phyloP scores from a whole-genome alignment of 2,888 invertebrate species.

The Aphidoletes aphidimyza region DNA sequence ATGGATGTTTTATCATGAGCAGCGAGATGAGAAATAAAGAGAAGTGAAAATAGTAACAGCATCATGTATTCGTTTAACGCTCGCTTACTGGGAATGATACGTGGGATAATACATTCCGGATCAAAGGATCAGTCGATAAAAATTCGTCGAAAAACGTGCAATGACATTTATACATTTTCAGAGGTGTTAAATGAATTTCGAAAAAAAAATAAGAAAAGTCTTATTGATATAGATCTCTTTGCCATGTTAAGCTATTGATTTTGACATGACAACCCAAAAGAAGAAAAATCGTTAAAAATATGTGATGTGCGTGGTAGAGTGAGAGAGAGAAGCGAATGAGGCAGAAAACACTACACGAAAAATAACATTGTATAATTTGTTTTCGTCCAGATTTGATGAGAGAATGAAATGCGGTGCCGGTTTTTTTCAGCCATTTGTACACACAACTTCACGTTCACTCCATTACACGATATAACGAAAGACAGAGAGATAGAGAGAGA shows the following conservation, averaged over 20 bases:
- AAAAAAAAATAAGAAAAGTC: slow-evolving; percentile 27
- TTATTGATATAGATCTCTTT: slow-evolving; percentile 43
- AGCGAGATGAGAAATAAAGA: too few relatives aligned
- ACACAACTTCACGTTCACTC: too few relatives aligned
- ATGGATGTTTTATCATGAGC: too few relatives aligned
- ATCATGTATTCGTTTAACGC: too few relatives aligned
- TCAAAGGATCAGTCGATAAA: slow-evolving; percentile 22
- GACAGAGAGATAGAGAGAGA: too few relatives aligned
- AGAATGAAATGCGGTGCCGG: background rate
- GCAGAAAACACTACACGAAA: background rate
- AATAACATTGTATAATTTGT: slow-evolving; percentile 43
- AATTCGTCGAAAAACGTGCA: slow-evolving; percentile 39
- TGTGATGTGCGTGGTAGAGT: too few relatives aligned
- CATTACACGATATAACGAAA: too few relatives aligned
- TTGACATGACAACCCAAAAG: slow-evolving; percentile 15
- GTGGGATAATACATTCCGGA: background rate
- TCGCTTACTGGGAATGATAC: too few relatives aligned
- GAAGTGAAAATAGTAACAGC: too few relatives aligned
- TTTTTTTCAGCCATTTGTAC: slow-evolving; percentile 33
- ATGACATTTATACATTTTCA: background rate
- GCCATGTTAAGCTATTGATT: slow-evolving; percentile 23
- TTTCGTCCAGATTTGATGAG: slow-evolving; percentile 51
- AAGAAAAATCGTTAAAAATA: background rate
- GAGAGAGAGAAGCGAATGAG: background rate
- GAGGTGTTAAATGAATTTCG: slow-evolving; percentile 34